These are phyloP conservation scores for Argyresthia goedartella DNA, from an alignment of 2,888 invertebrate species.

Conservation along the genomic window DNA sequence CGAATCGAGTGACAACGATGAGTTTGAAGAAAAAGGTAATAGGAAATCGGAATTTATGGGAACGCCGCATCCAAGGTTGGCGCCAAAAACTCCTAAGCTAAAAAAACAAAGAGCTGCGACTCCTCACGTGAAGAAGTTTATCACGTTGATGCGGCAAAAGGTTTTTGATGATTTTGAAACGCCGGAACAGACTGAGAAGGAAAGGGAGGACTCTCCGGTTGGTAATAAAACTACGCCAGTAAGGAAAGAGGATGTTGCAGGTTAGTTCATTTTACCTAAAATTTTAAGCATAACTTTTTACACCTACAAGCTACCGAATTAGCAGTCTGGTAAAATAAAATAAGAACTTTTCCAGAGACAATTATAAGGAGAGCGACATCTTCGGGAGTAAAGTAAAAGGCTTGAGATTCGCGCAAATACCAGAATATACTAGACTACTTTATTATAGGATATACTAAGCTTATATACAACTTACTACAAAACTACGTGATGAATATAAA, in stretches of 20 bases:
- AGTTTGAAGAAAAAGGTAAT: constrained; percentile 16
- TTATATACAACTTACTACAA: too few relatives aligned
- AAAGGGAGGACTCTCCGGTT: constrained; percentile 21
- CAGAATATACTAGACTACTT: too few relatives aligned
- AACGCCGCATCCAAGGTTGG: constrained; percentile 32
- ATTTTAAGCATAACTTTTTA: background rate
- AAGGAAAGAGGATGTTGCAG: constrained; percentile 23
- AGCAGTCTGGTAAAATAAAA: too few relatives aligned
- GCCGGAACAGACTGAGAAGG: constrained; percentile 27
- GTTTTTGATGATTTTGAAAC: constrained; percentile 28
- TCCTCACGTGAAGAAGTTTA: constrained; percentile 48
- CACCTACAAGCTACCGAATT: too few relatives aligned
- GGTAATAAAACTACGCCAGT: constrained; percentile 28
- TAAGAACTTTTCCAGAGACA: too few relatives aligned
- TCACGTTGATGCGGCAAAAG: constrained; percentile 36
- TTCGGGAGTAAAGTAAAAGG: too few relatives aligned
- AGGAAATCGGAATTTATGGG: constrained; percentile 7
- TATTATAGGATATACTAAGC: too few relatives aligned
- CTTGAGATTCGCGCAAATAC: too few relatives aligned
- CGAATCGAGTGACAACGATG: constrained; percentile 31
- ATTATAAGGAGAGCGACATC: too few relatives aligned
- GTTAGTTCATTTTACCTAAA: constrained; percentile 20
- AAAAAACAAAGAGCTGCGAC: constrained; percentile 41
- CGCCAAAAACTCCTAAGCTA: constrained; percentile 37
- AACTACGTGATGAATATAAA: too few relatives aligned